phyloP scores from a whole-genome alignment of 2,113 vertebrate genomes.

The Anarhynchus alexandrinus region DNA sequence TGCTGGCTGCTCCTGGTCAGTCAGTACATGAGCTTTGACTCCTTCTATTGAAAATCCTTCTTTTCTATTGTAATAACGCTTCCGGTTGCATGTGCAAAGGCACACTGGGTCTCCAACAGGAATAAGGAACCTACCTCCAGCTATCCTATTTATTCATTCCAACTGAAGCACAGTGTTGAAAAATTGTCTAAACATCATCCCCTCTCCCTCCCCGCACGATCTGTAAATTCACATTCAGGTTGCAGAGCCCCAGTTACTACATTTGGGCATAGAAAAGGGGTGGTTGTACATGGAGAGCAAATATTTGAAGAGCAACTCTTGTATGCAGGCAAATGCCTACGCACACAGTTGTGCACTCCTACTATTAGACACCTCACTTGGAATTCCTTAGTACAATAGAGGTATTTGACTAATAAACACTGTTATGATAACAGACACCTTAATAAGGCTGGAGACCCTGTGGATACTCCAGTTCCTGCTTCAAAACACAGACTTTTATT shows the following conservation, averaged over 20 bases:
- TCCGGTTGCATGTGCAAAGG: rapidly evolving
- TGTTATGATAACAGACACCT: not conserved
- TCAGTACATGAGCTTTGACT: not conserved
- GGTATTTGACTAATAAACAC: not conserved
- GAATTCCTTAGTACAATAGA: not conserved
- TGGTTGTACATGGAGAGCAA: not conserved
- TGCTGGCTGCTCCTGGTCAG: not conserved
- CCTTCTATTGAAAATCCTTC: not conserved
- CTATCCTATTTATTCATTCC: not conserved
- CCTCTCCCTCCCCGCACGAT: not conserved
- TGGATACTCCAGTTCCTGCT: not conserved
- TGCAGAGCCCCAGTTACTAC: not conserved
- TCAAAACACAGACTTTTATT: not conserved
- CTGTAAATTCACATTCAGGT: not conserved
- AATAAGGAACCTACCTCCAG: not conserved
- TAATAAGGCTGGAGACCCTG: not conserved
- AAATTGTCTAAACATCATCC: not conserved
- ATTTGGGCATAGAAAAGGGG: not conserved
- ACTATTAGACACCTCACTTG: not conserved
- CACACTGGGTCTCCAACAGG: not conserved
- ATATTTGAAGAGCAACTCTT: not conserved
- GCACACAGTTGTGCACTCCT: not conserved
- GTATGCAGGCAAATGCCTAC: not conserved
- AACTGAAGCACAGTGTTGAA: not conserved
- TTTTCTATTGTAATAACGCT: not conserved